A percentile compares a stretch with the other conserved stretches of the same genome.
These are phyloP conservation scores for Strigamia crassipes DNA, from an alignment of 2,888 invertebrate species.

Conservation along the genomic window DNA sequence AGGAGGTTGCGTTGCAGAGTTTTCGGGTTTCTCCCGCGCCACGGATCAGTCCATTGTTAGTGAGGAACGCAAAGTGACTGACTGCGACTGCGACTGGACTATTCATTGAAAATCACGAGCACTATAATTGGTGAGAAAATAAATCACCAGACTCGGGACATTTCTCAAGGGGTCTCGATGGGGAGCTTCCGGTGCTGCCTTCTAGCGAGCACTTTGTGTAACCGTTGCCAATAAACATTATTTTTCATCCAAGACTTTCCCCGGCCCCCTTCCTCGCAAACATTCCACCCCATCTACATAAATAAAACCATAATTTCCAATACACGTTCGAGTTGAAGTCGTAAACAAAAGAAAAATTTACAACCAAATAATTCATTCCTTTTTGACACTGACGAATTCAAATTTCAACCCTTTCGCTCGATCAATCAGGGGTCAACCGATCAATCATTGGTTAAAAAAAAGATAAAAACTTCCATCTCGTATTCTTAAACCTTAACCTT, in stretches of 20 bases:
- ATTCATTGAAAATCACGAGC: constrained; percentile 4
- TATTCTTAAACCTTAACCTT: not conserved
- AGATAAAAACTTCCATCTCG: not conserved
- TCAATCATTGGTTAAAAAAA: not conserved
- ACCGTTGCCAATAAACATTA: not conserved
- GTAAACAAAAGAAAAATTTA: too few relatives aligned
- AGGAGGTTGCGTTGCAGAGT: constrained; percentile 2
- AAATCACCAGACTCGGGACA: constrained; percentile 19
- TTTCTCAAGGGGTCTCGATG: not conserved
- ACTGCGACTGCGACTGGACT: not conserved
- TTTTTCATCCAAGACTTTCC: not conserved
- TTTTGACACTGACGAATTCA: not conserved
- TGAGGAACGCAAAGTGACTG: not conserved
- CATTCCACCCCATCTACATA: not conserved
- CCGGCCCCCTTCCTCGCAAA: too few relatives aligned
- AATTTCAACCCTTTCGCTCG: not conserved
- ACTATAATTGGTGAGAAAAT: constrained; percentile 18
- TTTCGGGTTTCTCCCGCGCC: not conserved
- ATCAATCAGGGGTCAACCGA: not conserved
- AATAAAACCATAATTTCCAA: not conserved
- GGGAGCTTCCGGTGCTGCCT: constrained; percentile 23
- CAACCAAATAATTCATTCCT: not conserved
- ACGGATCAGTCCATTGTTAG: constrained; percentile 18
- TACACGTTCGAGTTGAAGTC: not conserved
- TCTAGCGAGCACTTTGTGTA: constrained; percentile 8